Base-by-base conservation (phyloP, 2,113 vertebrate species). In the Syngnathus scovelli region DNA sequence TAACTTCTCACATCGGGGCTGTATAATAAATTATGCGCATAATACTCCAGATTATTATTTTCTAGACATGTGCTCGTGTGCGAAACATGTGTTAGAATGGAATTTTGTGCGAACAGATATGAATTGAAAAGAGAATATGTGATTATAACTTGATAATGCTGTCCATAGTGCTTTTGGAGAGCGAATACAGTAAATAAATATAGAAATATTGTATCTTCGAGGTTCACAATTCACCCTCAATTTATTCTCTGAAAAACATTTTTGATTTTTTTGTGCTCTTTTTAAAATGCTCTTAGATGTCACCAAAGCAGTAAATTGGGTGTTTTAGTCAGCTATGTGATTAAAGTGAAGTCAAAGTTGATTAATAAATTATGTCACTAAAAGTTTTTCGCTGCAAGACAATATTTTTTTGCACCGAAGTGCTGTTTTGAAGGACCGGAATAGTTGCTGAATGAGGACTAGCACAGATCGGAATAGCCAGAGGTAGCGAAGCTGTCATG, bases 121-220 rank as follows among this genome's bases (percentile, higher is more conserved):
- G 66, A 72, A 78, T 49, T 62, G 12, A 41, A 43, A 43, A 62
- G 6, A 3, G 36, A 62, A 23, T 43, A 36, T 43, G 61, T 43
- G n/a, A 23, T 7, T 12, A 23, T 4, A 65, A 51, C 33, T 38
- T 38, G 46, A 51, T 13, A 19, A 52, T n/a, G 44, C 9, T 7
- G 18, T 27, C 15, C 62, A 51, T 49, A 61, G 15, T 62, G 13
- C 21, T 58, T 36, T 13, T 5, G 27, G 4, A 12, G 27, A 27
- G 13, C 21, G 6, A 55, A 13, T 55, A 23, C n/a, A 3, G 9
- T 21, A 9, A 33, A 33, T 33, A 33, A 33, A 33, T 33, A 33
- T 33, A 33, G 27, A 33, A 3, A 33, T 33, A 54, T 7, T 8
- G 7, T 23, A 27, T 21, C 5, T 27, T 55, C 12, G 21, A 10